Evolutionary conservation across 2,113 vertebrate species (phyloP).

Genomic region (Thunnus thynnus): DNA sequence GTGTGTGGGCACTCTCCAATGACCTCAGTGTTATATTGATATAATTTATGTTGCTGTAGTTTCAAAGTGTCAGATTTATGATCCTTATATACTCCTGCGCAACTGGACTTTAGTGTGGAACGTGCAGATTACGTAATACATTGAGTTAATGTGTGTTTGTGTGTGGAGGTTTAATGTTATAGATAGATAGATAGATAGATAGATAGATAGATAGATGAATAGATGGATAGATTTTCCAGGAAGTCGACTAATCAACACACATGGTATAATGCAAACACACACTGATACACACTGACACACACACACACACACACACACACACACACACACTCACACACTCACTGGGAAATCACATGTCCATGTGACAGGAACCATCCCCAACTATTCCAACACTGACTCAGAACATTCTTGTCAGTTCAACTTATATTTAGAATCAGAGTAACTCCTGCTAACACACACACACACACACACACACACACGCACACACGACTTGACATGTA

Average conservation of each 20-base stretch:
- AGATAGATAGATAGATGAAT: neutral
- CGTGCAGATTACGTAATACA: constrained; percentile 13
- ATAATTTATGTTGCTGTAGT: neutral
- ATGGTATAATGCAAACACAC: too few species aligned
- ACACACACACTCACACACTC: neutral
- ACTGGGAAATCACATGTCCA: constrained; percentile 14
- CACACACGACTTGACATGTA: neutral
- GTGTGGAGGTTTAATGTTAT: neutral
- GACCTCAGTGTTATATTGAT: constrained; percentile 16
- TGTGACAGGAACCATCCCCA: constrained; percentile 34
- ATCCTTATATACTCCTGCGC: neutral
- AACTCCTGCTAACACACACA: constrained; percentile 9
- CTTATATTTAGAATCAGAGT: constrained; percentile 72
- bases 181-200: neutral
- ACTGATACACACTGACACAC: too few species aligned
- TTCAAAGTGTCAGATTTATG: constrained; percentile 63
- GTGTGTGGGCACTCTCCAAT: neutral
- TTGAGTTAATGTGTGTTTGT: neutral
- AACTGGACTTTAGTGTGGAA: constrained; percentile 47
- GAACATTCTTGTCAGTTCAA: constrained; percentile 74
- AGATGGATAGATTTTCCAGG: neutral
- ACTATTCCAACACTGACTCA: constrained; percentile 49
- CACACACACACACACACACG: neutral
- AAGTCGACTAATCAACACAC: neutral
- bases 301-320: neutral